phyloP scores from a whole-genome alignment of 2,797 vertebrate genomes.

The Ficedula albicollis region DNA sequence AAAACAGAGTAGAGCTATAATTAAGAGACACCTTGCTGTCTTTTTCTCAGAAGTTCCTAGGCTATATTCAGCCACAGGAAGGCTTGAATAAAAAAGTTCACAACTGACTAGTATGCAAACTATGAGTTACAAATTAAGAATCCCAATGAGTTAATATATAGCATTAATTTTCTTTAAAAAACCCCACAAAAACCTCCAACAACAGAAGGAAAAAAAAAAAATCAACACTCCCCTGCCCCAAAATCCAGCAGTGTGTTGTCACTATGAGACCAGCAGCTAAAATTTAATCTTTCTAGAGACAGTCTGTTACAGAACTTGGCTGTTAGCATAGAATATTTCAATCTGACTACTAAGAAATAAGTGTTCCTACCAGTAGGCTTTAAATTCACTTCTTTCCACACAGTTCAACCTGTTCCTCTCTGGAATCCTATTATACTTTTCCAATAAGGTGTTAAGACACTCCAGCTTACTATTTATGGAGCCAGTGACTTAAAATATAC shows the following conservation, averaged over 20 bases:
- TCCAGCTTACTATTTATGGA: constrained; percentile 45
- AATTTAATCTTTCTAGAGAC: neutral
- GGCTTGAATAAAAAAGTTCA: neutral
- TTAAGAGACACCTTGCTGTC: neutral
- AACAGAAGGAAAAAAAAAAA: neutral
- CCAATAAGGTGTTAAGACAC: constrained; percentile 46
- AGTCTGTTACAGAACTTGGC: neutral
- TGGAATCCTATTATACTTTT: constrained; percentile 60
- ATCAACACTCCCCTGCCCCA: neutral
- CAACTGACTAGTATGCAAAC: neutral
- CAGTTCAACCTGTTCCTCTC: constrained; percentile 4
- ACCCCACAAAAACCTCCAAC: neutral
- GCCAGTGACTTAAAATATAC: constrained; percentile 32
- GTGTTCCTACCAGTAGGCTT: neutral
- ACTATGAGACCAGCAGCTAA: neutral
- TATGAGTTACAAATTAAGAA: neutral
- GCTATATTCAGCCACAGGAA: neutral
- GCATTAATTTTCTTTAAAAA: neutral
- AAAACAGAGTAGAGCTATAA: neutral
- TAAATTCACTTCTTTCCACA: neutral
- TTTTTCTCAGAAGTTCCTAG: neutral
- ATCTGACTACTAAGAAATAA: neutral
- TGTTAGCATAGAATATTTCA: neutral
- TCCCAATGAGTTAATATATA: neutral
- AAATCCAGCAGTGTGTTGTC: neutral